phyloP scores from a whole-genome alignment of 1,140 invertebrate species.

The Trachelipus rathkii region DNA sequence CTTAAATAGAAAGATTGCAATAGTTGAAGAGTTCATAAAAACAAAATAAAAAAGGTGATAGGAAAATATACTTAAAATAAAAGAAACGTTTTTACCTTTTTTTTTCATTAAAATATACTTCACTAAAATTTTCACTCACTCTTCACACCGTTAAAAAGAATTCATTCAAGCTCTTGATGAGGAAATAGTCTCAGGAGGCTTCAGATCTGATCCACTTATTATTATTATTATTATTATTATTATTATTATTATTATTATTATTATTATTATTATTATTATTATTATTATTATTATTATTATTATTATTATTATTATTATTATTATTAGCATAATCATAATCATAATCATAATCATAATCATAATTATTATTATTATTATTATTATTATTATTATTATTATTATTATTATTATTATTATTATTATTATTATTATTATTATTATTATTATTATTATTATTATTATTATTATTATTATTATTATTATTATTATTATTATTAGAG shows the following conservation, averaged over 20 bases:
- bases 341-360: too few relatives aligned
- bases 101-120: too few relatives aligned
- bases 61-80: too few relatives aligned
- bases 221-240: conserved; percentile 8
- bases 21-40: too few relatives aligned
- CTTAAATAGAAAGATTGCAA: too few relatives aligned
- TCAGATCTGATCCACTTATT: not conserved
- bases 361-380: not conserved
- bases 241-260: conserved; percentile 15
- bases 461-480: conserved; percentile 12
- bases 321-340: not conserved
- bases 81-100: too few relatives aligned
- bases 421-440: conserved; percentile 12
- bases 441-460: conserved; percentile 5
- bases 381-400: conserved; percentile 15
- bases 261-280: conserved; percentile 15
- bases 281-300: conserved; percentile 15
- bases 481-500: conserved; percentile 11
- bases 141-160: too few relatives aligned
- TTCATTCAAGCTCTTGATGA: too few relatives aligned
- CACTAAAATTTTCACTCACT: too few relatives aligned
- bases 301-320: conserved; percentile 15
- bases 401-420: conserved; percentile 12
- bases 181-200: too few relatives aligned
- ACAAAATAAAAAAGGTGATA: too few relatives aligned